phyloP scores from a whole-genome alignment of 2,888 invertebrate species.

The Troglohyphantes excavatus region DNA sequence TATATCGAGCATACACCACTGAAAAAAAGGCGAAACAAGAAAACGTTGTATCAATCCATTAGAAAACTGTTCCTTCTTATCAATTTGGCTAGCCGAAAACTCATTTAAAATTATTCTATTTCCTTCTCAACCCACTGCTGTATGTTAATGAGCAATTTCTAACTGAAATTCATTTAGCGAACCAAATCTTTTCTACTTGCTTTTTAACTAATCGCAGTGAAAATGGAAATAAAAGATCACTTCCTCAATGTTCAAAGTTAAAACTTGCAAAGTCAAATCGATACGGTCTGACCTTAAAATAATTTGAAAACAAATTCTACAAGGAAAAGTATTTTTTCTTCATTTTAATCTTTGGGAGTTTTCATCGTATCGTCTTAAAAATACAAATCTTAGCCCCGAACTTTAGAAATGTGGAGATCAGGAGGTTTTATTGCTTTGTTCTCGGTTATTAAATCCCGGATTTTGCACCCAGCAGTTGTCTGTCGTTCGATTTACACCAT shows the following conservation, averaged over 20 bases:
- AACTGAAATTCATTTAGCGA: background rate
- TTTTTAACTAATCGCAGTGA: background rate
- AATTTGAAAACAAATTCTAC: constrained; percentile 31
- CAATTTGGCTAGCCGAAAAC: background rate
- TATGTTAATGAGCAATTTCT: background rate
- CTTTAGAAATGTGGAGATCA: constrained; percentile 6
- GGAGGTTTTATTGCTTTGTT: constrained; percentile 62
- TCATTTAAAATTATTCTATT: background rate
- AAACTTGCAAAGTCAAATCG: constrained; percentile 9
- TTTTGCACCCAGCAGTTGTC: constrained; percentile 49
- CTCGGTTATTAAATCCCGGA: constrained; percentile 65
- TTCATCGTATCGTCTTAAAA: background rate
- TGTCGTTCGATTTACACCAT: constrained; percentile 51
- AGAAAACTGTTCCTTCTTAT: background rate
- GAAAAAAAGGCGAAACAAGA: too few relatives aligned
- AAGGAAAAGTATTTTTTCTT: constrained; percentile 4
- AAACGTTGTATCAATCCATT: too few relatives aligned
- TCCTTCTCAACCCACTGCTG: background rate
- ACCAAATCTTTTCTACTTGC: background rate
- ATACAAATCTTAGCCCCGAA: constrained; percentile 28
- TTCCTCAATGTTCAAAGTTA: background rate
- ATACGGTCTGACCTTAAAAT: constrained; percentile 3
- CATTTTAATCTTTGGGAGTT: background rate
- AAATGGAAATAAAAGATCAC: background rate
- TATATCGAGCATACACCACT: too few relatives aligned